Percentiles rank a stretch among this genome's conserved stretches.
Conservation (phyloP, 2,113 vertebrate genomes). For the pig (Sus scrofa) region T2T-Sscrofa CM000817.6:147764501-147765000, state of each 20-base stretch:
- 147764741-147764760: conserved; percentile 56
- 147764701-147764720: conserved; percentile 34
- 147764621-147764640: background rate
- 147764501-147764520: background rate
- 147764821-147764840: background rate
- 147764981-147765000: background rate
- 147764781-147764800: conserved; percentile 18
- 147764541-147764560: background rate
- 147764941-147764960: background rate
- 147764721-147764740: conserved; percentile 22
- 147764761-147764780: background rate
- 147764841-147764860: background rate
- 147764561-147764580: background rate
- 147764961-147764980: background rate
- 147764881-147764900: background rate
- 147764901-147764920: conserved; percentile 24
- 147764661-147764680: conserved; percentile 64
- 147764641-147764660: conserved; percentile 59
- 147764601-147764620: conserved; percentile 2
- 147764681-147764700: conserved; percentile 6
- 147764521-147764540: background rate
- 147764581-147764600: background rate
- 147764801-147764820: conserved; percentile 23
- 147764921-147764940: background rate
- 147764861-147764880: background rate